Conservation (phyloP, 2,797 vertebrate species). For the Picus viridis region DNA sequence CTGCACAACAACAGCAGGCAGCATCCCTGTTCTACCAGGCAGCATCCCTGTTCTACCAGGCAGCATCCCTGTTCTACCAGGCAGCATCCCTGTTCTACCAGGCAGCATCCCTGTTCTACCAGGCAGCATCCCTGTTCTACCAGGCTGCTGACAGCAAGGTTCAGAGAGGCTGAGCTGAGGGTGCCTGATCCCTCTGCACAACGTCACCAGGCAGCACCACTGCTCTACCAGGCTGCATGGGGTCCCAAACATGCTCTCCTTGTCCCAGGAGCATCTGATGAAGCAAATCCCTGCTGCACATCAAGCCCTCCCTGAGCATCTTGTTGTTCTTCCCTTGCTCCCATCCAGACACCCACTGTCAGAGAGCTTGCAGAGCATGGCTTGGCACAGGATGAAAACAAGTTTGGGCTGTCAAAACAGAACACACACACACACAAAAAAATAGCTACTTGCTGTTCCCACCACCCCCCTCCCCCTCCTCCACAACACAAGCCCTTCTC, state of each 20-base stretch:
- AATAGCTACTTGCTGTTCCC: constrained; percentile 31
- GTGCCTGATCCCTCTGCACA: background rate
- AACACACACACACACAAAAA: background rate
- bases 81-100: no score
- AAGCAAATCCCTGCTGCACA: background rate
- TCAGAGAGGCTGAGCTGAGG: background rate
- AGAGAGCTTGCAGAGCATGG: background rate
- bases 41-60: no score
- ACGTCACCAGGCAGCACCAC: background rate
- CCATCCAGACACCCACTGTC: background rate
- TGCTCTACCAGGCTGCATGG: background rate
- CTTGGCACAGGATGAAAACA: constrained; percentile 16
- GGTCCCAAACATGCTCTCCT: background rate
- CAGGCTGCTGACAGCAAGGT: background rate
- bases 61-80: no score
- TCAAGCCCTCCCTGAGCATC: background rate
- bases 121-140: no score
- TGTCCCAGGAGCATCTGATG: background rate
- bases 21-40: background rate
- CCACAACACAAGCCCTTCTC: background rate
- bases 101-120: no score
- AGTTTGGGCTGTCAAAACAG: background rate
- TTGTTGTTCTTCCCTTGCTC: background rate
- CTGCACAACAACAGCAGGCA: background rate
- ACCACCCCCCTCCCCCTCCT: background rate